A percentile compares a stretch with the other conserved stretches of the same genome.
Evolutionary conservation across 2,888 invertebrate species (phyloP).

Genomic region (Perithous albicinctus): DNA sequence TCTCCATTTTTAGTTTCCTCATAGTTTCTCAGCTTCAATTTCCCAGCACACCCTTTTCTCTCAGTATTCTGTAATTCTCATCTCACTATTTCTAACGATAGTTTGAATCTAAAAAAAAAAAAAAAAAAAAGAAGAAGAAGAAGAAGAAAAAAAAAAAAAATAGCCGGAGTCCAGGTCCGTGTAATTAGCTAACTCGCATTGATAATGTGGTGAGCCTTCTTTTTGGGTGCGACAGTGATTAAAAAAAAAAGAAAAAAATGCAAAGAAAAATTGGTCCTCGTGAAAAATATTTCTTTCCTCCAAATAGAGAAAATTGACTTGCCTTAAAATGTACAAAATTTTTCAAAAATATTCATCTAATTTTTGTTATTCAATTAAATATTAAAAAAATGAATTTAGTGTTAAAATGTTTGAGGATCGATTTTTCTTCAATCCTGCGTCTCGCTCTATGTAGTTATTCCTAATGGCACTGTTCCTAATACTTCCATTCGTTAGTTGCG

Average conservation of each 20-base stretch:
- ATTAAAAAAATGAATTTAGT: no score
- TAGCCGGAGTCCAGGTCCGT: slow-evolving; percentile 48
- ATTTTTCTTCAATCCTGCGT: slow-evolving; percentile 36
- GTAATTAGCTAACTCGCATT: slow-evolving; percentile 45
- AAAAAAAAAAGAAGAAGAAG: no score
- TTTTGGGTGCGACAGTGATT: slow-evolving; percentile 60
- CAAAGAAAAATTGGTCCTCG: slow-evolving; percentile 22
- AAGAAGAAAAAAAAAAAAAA: no score
- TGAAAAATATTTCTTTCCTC: not conserved
- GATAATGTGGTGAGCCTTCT: slow-evolving; percentile 37
- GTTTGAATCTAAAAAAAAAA: no score
- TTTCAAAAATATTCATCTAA: no score
- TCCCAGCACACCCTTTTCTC: slow-evolving; percentile 25
- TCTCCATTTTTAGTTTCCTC: not conserved
- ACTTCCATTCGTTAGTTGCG: slow-evolving; percentile 19
- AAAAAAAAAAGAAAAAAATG: slow-evolving; percentile 26
- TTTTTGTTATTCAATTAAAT: no score
- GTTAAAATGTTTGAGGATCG: slow-evolving; percentile 8
- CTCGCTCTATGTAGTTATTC: slow-evolving; percentile 46
- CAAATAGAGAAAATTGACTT: not conserved
- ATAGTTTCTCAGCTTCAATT: slow-evolving; percentile 5
- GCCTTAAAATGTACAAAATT: not conserved
- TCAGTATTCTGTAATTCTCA: slow-evolving; percentile 11
- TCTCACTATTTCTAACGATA: slow-evolving; percentile 28
- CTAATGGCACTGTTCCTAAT: slow-evolving; percentile 41